Evolutionary conservation across 2,113 vertebrate species (phyloP), one percentile per base, ranked within the genome.

Genomic region (Fulica atra): DNA sequence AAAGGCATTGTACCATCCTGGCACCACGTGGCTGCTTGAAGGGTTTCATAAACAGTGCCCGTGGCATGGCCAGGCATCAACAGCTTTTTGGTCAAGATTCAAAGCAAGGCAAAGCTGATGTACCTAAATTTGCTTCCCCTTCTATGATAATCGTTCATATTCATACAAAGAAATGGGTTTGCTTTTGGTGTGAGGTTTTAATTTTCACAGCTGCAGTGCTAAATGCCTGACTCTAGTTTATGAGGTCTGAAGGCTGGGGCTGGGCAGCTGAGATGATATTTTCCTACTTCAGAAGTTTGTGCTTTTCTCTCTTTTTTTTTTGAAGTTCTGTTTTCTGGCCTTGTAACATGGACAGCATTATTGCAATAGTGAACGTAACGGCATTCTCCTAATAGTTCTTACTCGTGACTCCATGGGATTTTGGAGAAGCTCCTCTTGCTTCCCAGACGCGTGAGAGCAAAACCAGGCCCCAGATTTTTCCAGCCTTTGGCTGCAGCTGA

Each of bases 21-120:
- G 73, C 60, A 46, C 48, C 74, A 38, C 0, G 0, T 1, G 6
- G 44, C 63, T 82, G 44, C 68, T 25, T n/a, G 21, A 15, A 7
- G 50, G 29, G 7, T 38, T 68, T 80, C 42, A 10, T 29, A 16
- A 83, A 3, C 18, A 2, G 23, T 53, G 29, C 9, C 60, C 0
- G 0, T 25, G 50, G 31, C 35, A 19, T 7, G 19, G 59, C 16
- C 61, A 51, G 65, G 38, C 65, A 48, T 38, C 71, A 33, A 23
- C 16, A 59, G 28, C 14, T 38, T 64, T 73, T 46, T 40, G n/a
- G 26, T 44, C 16, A 10, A 42, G 28, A 18, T 38, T 87, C 53
- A 38, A 65, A 81, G 36, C 40, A 63, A 70, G 56, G 33, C 69
- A 36, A 35, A 71, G 21, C 2, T 26, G 35, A 56, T 38, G 38